Evolutionary conservation across 2,113 vertebrate genomes (phyloP).

Genomic region (Prionailurus bengalensis): DNA sequence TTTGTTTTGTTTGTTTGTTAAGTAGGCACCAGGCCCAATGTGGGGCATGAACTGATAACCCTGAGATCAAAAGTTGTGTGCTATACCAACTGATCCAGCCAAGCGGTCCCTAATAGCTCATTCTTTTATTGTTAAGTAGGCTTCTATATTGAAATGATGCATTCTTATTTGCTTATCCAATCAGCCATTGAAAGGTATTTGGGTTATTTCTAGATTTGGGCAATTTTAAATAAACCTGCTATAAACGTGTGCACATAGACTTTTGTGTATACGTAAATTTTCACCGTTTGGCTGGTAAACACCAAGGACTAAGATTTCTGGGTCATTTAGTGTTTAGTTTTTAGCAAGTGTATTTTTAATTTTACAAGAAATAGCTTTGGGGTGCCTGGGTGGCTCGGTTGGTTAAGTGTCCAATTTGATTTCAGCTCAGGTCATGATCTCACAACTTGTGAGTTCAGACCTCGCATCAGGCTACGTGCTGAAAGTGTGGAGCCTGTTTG

Average conservation of each 20-base stretch:
- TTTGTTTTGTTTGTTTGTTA: background rate
- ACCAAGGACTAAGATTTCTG: background rate
- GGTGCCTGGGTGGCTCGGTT: no score
- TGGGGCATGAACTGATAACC: no score
- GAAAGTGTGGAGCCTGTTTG: no score
- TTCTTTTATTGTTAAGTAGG: background rate
- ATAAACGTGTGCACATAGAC: background rate
- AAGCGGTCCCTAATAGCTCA: background rate
- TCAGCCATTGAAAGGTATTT: background rate
- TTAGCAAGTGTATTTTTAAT: background rate
- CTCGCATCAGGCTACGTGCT: no score
- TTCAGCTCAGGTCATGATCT: no score
- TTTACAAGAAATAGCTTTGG: background rate
- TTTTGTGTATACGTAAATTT: background rate
- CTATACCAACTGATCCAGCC: background rate
- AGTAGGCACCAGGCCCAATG: no score
- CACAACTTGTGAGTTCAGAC: no score
- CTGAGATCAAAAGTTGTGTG: background rate
- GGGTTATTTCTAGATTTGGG: background rate
- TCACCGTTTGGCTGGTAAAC: background rate
- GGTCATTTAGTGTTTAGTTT: background rate
- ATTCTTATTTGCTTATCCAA: background rate
- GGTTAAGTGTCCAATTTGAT: no score
- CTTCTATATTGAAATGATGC: background rate
- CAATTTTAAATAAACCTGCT: background rate